Base-by-base conservation (phyloP, 1,140 invertebrate genomes). In the Leptinotarsa lineolata region DNA sequence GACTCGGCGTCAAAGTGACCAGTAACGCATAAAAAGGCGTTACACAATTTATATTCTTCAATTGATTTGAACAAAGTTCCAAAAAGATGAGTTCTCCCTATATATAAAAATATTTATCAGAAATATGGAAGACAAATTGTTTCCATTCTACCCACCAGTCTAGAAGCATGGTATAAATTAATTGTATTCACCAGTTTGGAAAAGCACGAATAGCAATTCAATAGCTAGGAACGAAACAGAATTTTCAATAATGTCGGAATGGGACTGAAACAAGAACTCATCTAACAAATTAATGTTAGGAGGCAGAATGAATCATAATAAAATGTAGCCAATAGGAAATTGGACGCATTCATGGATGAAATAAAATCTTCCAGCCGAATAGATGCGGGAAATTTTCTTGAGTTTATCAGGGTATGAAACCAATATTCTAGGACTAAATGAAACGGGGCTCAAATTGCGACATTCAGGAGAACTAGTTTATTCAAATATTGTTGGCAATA, bases 301-400 rank as follows among this genome's bases (percentile, higher is more conserved):
- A 44, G 39, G 15, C 15, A 54, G 64, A 66, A 66, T 66, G 64
- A 66, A 24, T 66, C 64, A 66, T 66, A 66, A 64, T 66, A 66
- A 66, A 66, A 66, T 66, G 39, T 66, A 30, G 64, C 30, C 64
- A 66, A 66, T 66, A 39, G 39, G 22, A 18, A 66, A 66, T 66
- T 39, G 64, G 30, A 15, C n/a, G 64, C 30, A 66, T 66, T 66
- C 64, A 66, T 66, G 64, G n/a, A 39, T 24, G 39, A 66, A 66
- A 66, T 66, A 24, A 66, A 66, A 39, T 66, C 30, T 39, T 44
- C 39, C 64, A 30, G 15, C 39, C 22, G 64, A 44, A 39, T 44
- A 39, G 30, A 24, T 66, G 11, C 30, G 48, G 22, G 64, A 66
- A 66, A 22, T 44, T 66, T n/a, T 66, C 39, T 44, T 46, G 64